Evolutionary conservation across 1,140 invertebrate genomes (phyloP).

Genomic region (Musca domestica): DNA sequence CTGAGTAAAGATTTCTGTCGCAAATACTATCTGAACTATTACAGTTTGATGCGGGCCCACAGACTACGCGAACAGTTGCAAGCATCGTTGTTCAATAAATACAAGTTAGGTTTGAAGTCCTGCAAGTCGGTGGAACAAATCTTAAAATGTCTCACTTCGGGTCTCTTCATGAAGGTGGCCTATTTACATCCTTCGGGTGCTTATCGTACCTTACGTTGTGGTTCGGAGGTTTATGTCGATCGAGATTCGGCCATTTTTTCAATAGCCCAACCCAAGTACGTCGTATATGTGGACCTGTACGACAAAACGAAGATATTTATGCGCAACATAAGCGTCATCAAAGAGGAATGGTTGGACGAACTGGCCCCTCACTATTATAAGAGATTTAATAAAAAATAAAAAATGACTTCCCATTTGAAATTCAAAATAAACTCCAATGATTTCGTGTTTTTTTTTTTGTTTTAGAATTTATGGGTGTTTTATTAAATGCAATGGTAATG

Average conservation of each 20-base stretch:
- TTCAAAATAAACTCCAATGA: not conserved
- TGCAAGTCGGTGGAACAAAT: slow-evolving; percentile 69
- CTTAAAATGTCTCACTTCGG: slow-evolving; percentile 79
- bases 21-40: slow-evolving; percentile 84
- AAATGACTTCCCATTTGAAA: too few relatives aligned
- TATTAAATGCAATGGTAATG: slow-evolving; percentile 22
- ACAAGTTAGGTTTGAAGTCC: slow-evolving; percentile 62
- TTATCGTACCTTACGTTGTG: slow-evolving; percentile 83
- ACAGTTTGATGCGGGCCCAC: slow-evolving; percentile 76
- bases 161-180: slow-evolving; percentile 92
- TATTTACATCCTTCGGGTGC: slow-evolving; percentile 79
- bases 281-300: slow-evolving; percentile 75
- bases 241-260: slow-evolving; percentile 88
- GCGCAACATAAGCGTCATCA: slow-evolving; percentile 83
- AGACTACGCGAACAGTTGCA: slow-evolving; percentile 76
- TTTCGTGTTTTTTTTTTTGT: not conserved
- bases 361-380: slow-evolving; percentile 91
- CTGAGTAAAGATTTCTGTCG: slow-evolving; percentile 82
- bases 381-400: not conserved
- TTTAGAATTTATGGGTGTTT: slow-evolving; percentile 22
- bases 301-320: slow-evolving; percentile 85
- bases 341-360: slow-evolving; percentile 86
- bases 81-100: slow-evolving; percentile 70
- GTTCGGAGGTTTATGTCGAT: slow-evolving; percentile 77
- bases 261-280: slow-evolving; percentile 85